Evolutionary conservation across 2,888 invertebrate species (phyloP), one percentile per base, ranked within the genome.

Genomic region (Drosophila tanythrix): DNA sequence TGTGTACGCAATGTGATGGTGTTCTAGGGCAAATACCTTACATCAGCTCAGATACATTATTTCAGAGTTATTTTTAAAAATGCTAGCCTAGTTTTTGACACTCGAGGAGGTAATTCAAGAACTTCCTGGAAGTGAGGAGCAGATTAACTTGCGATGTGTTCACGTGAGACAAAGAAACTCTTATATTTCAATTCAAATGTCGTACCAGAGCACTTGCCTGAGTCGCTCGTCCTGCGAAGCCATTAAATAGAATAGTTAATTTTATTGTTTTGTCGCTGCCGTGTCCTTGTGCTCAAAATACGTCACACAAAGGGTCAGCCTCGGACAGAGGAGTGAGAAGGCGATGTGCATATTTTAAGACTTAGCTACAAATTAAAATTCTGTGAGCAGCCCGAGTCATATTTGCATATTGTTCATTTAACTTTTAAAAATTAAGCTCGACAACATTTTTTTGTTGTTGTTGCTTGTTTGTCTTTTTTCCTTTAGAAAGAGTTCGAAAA

Each of bases 181-280:
- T 57, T 52, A 56, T 61, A 59, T 69, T 67, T 67, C 43, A 57
- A 59, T 70, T 60, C 15, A 46, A 15, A 46, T 46, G 7, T 46
- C 25, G 29, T 33, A 59, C 10, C 8, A 15, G 43, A 40, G 33
- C 21, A 6, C n/a, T 27, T 43, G 33, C 21, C 33, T n/a, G 43
- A 31, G 29, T 25, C 68, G 61, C 56, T 74, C 88, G 77, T 82
- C 82, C 75, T 71, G 82, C 86, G 72, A 56, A 56, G 74, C 87
- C 89, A 90, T 90, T 87, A 90, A 90, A 81, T 86, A 74, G 90
- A 87, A 87, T 87, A 88, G 86, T 88, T 87, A 88, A 87, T 87
- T 87, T 87, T 86, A 90, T 90, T 90, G 87, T 80, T 73, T 27
- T 27, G 61, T 69, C 48, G 53, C 57, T 40, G 50, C 10, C 40